Percentiles rank a stretch among this genome's conserved stretches.
These are phyloP conservation scores for Bradypodion ventrale DNA, from an alignment of 2,797 vertebrate genomes.

Conservation along the genomic window DNA sequence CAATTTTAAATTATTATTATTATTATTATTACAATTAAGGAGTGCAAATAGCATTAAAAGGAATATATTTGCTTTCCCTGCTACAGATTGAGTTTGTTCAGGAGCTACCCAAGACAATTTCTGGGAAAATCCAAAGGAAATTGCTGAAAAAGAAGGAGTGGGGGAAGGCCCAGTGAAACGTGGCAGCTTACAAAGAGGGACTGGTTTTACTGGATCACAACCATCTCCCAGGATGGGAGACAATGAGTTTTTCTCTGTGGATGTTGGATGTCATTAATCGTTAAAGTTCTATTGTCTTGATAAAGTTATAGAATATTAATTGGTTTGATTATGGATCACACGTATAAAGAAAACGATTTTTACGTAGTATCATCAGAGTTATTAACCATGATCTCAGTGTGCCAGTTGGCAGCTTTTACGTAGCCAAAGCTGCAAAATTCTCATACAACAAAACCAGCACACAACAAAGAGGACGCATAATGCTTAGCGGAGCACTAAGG, in stretches of 20 bases:
- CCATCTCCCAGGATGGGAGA: background rate
- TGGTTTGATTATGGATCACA: background rate
- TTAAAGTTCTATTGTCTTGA: background rate
- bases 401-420: background rate
- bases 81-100: constrained; percentile 4
- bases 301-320: background rate
- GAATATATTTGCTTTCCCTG: background rate
- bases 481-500: background rate
- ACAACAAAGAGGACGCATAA: background rate
- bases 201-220: no score
- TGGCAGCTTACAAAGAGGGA: background rate
- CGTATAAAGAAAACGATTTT: background rate
- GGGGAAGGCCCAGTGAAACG: background rate
- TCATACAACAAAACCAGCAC: background rate
- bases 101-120: background rate
- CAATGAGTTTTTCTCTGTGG: background rate
- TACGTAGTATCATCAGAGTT: background rate
- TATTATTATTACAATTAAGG: background rate
- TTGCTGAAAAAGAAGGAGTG: constrained; percentile 4
- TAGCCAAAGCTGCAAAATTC: background rate
- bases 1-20: no score
- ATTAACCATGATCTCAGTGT: background rate
- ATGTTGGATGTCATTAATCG: background rate
- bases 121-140: constrained; percentile 34
- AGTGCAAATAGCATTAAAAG: background rate